Percentiles rank a stretch among this genome's conserved stretches.
Evolutionary conservation across 2,888 invertebrate species (phyloP).

Genomic region (Plebejus argus): DNA sequence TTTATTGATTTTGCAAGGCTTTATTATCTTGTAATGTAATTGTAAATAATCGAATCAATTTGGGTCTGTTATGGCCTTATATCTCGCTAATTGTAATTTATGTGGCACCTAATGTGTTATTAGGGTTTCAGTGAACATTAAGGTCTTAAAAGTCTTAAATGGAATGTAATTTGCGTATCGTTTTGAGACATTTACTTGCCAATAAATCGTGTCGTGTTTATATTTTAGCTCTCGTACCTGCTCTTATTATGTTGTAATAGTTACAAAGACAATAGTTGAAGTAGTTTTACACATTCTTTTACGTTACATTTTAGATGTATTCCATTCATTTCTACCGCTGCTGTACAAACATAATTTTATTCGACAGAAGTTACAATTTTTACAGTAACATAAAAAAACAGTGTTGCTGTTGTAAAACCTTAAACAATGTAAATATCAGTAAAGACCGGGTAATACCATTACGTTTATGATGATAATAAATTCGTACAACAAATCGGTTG

Average conservation of each 20-base stretch:
- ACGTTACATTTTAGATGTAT: not conserved
- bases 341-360: slow-evolving; percentile 16
- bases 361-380: slow-evolving; percentile 31
- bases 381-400: slow-evolving; percentile 22
- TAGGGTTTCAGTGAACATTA: slow-evolving; percentile 1
- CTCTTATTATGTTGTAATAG: not conserved
- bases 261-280: not conserved
- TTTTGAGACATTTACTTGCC: slow-evolving; percentile 1
- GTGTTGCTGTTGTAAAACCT: slow-evolving; percentile 33
- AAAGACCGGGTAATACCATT: slow-evolving; percentile 45
- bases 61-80: not conserved
- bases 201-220: not conserved
- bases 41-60: slow-evolving; percentile 17
- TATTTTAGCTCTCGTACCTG: not conserved
- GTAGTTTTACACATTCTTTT: not conserved
- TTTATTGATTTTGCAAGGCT: slow-evolving; percentile 20
- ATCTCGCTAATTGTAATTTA: slow-evolving; percentile 19
- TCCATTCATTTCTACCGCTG: not conserved
- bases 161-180: slow-evolving; percentile 13
- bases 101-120: slow-evolving; percentile 15
- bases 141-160: slow-evolving; percentile 17
- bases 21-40: slow-evolving; percentile 6
- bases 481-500: slow-evolving; percentile 35
- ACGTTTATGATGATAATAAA: slow-evolving; percentile 42
- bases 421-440: slow-evolving; percentile 50